Evolutionary conservation across 2,113 vertebrate genomes (phyloP).

Genomic region (Plotosus lineatus): DNA sequence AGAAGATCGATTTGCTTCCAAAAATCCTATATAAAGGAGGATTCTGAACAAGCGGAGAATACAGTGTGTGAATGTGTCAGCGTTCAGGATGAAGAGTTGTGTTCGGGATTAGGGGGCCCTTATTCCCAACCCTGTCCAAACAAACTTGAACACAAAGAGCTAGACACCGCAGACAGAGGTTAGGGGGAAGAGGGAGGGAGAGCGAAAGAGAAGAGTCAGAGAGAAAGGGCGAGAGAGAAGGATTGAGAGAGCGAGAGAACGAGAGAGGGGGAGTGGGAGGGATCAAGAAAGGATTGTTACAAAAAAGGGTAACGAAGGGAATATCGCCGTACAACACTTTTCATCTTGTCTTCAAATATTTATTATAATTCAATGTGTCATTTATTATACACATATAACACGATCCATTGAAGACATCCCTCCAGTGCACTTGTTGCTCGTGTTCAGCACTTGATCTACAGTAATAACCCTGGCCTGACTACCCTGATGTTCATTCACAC

Average conservation of each 20-base stretch:
- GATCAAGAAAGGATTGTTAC: background rate
- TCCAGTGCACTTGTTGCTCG: background rate
- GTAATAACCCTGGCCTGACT: constrained; percentile 1
- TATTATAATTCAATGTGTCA: background rate
- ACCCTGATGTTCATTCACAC: background rate
- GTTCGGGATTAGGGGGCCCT: constrained; percentile 18
- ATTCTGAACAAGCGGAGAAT: background rate
- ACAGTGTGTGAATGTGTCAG: background rate
- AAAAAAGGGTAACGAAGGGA: background rate
- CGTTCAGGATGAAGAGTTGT: background rate
- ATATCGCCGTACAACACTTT: background rate
- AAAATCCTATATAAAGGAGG: background rate
- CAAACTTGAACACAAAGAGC: constrained; percentile 1
- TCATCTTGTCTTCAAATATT: background rate
- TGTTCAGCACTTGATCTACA: constrained; percentile 5
- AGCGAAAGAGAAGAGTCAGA: constrained; percentile 12
- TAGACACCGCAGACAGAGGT: background rate
- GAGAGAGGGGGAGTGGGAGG: constrained; percentile 23
- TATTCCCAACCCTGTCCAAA: constrained; percentile 1
- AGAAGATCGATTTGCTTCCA: background rate
- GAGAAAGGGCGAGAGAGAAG: background rate
- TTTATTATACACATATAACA: no score
- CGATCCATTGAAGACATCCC: background rate
- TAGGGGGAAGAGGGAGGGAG: constrained; percentile 11
- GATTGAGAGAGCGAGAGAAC: constrained; percentile 21